Percentiles rank a stretch among this genome's conserved stretches.
Evolutionary conservation across 2,113 vertebrate species (phyloP).

Genomic region (Hippopotamus amphibius): DNA sequence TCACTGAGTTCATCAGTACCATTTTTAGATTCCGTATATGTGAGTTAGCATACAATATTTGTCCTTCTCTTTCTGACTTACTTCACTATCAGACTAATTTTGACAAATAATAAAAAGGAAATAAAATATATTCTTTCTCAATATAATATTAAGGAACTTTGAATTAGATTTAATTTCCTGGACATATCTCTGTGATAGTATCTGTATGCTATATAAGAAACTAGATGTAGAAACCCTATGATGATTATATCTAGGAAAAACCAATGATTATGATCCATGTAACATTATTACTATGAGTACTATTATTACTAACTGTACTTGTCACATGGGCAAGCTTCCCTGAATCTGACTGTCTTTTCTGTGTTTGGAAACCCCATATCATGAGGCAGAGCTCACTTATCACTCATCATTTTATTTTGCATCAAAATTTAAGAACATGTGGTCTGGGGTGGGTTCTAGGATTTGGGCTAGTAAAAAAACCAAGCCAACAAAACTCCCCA

Average conservation of each 20-base stretch:
- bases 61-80: no score
- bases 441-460: neutral
- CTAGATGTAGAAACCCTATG: neutral
- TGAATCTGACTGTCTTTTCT: neutral
- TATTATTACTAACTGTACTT: neutral
- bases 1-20: no score
- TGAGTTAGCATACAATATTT: no score
- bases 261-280: neutral
- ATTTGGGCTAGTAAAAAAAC: neutral
- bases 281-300: neutral
- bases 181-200: neutral
- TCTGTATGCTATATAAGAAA: neutral
- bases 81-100: neutral
- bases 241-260: neutral
- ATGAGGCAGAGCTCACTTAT: neutral
- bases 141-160: slow-evolving; percentile 21
- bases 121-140: slow-evolving; percentile 24
- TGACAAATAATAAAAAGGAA: slow-evolving; percentile 42
- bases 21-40: no score
- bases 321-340: neutral
- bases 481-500: neutral
- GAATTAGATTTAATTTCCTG: slow-evolving; percentile 28
- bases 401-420: slow-evolving; percentile 5
- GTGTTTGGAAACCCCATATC: neutral
- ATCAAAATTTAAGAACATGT: slow-evolving; percentile 1